Conservation (phyloP, 2,888 invertebrate genomes). For the Lasioglossum zephyrum region DNA sequence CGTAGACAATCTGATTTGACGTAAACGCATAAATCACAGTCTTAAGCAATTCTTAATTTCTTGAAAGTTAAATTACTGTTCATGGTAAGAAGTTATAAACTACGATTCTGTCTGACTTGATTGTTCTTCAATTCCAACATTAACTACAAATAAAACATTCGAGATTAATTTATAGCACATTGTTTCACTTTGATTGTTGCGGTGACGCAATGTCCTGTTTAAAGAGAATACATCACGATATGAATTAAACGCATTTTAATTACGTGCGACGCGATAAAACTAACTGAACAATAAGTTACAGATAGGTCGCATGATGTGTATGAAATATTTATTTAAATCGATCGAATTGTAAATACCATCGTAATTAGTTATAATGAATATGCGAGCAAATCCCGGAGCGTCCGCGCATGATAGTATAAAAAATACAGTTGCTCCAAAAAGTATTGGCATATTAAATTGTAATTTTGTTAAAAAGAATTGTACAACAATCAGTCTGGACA, state of each 20-base stretch:
- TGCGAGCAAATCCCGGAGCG: background rate
- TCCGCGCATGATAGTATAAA: background rate
- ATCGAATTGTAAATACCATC: background rate
- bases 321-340: background rate
- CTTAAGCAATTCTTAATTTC: background rate
- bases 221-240: background rate
- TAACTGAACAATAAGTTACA: background rate
- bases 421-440: background rate
- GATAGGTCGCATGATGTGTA: background rate
- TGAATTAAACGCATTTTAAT: background rate
- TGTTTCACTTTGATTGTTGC: background rate
- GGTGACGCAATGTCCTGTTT: background rate
- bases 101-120: background rate
- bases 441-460: background rate
- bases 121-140: background rate
- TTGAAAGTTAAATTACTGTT: background rate
- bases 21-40: background rate
- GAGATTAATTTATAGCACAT: background rate
- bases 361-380: background rate
- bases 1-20: background rate
- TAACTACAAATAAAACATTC: background rate
- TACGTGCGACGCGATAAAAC: background rate
- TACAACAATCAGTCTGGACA: too few relatives aligned
- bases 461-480: too few relatives aligned
- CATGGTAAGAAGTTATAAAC: background rate